Evolutionary conservation across 2,113 vertebrate species (phyloP), one percentile per base, ranked within the genome.

Genomic region (Dipodomys stephensi): DNA sequence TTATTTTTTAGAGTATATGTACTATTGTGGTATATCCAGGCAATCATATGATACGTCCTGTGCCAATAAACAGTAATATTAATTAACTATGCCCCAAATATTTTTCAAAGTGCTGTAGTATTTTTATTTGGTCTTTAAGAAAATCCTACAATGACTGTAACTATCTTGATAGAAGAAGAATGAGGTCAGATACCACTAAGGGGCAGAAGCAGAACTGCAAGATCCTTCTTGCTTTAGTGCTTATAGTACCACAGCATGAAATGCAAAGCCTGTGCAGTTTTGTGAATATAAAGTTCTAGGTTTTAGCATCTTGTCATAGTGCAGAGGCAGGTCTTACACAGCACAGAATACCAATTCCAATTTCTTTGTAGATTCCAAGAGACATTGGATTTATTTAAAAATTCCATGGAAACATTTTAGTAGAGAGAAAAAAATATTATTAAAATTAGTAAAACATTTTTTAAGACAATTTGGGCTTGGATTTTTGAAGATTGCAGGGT

Each of bases 341-440:
- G 25, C 60, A 35, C 7, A 67, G 25, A 57, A 44, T 23, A 44
- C 74, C 60, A 62, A 32, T 57, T 28, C 0, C 1, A 32, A 3
- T 57, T 76, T 19, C 16, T 72, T 62, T 9, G 25, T 23, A 57
- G 20, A 6, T 57, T 74, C 87, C 44, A 68, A 76, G 69, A 92
- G 27, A 88, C 77, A 18, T 74, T 39, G 30, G 20, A 44, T 78
- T 71, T 73, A 90, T 84, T 27, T 92, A 78, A 92, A 90, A 46
- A 71, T 80, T 62, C 35, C 28, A 30, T 39, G 10, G n/a, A 83
- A 69, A 49, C 8, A 28, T 83, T 77, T 90, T 77, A 62, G 57
- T 25, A 93, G 23, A 69, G 7, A 79, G 28, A 93, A 20, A 69
- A 6, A 76, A 20, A 60, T 13, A 69, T 71, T 68, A 7, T 73